phyloP scores from a whole-genome alignment of 2,888 invertebrate species.

The Cybosia mesomella region DNA sequence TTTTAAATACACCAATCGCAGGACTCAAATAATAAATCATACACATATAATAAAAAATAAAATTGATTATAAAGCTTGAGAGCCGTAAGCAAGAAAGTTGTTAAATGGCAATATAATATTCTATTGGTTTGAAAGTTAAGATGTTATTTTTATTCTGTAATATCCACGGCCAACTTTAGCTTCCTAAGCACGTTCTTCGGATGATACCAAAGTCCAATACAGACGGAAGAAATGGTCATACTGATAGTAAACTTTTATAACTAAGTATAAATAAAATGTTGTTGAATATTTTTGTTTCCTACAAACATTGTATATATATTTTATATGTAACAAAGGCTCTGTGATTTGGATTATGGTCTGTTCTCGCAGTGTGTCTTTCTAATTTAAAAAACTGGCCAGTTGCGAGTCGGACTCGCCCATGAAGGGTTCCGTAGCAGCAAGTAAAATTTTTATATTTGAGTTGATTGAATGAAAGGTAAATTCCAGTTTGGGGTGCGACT shows the following conservation, averaged over 20 bases:
- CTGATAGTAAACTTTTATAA: conserved; percentile 38
- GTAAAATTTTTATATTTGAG: too few species aligned
- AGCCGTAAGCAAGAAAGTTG: neutral
- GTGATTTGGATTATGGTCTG: neutral
- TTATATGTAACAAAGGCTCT: neutral
- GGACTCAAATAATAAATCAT: neutral
- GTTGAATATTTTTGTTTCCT: conserved; percentile 15
- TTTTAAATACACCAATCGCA: too few species aligned
- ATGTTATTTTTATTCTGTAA: conserved; percentile 42
- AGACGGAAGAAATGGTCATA: conserved; percentile 36
- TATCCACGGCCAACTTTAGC: conserved; percentile 50
- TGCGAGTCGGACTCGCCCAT: too few species aligned
- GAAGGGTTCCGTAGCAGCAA: too few species aligned
- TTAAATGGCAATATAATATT: conserved; percentile 37
- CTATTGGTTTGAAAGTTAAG: conserved; percentile 29
- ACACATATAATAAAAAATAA: neutral
- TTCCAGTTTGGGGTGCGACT: too few species aligned
- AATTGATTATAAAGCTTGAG: neutral
- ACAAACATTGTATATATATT: neutral
- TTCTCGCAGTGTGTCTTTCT: neutral
- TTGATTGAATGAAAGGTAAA: too few species aligned
- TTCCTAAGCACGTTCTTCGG: conserved; percentile 62
- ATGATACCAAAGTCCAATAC: conserved; percentile 62
- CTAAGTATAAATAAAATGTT: conserved; percentile 20
- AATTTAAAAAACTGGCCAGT: too few species aligned